Percentiles rank a stretch among this genome's conserved stretches.
Evolutionary conservation across 2,888 invertebrate species (phyloP).

Genomic region (Lacanobia wlatinum): DNA sequence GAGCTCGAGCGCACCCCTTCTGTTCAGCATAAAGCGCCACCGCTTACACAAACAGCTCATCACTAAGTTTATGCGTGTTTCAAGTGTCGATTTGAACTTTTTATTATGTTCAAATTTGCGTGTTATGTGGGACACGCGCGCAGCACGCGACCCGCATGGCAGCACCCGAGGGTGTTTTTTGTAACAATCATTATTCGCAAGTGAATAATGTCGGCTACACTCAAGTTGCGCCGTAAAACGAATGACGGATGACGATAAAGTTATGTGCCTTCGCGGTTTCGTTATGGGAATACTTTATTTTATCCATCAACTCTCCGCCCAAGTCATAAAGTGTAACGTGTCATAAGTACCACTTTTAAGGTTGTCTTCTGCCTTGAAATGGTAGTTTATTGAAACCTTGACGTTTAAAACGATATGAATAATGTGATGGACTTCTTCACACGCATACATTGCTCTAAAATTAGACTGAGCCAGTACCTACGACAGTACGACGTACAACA

Average conservation of each 20-base stretch:
- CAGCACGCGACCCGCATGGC: conserved; percentile 88
- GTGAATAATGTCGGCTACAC: conserved; percentile 69
- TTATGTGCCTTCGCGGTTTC: conserved; percentile 68
- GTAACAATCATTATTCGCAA: conserved; percentile 78
- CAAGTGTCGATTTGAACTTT: conserved; percentile 80
- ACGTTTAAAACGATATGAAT: conserved; percentile 48
- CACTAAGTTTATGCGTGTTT: conserved; percentile 76
- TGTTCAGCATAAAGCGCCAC: conserved; percentile 62
- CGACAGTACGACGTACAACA: conserved; percentile 46
- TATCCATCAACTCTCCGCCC: conserved; percentile 58
- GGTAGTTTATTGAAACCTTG: conserved; percentile 47
- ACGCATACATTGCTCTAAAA: conserved; percentile 54
- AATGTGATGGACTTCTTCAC: conserved; percentile 55
- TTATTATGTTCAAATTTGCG: conserved; percentile 85
- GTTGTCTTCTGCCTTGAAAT: conserved; percentile 43
- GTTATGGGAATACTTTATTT: conserved; percentile 73
- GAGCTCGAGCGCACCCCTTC: conserved; percentile 72
- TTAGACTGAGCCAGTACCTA: conserved; percentile 55
- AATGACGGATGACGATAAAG: conserved; percentile 70
- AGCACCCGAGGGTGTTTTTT: conserved; percentile 73
- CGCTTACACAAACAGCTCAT: conserved; percentile 74
- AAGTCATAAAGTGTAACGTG: conserved; percentile 55
- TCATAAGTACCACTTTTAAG: conserved; percentile 52
- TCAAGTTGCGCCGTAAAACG: conserved; percentile 72
- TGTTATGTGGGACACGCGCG: conserved; percentile 88